Evolutionary conservation across 2,113 vertebrate genomes (phyloP), one percentile per base, ranked within the genome.

Genomic region (Ophthalmolycus amberensis): DNA sequence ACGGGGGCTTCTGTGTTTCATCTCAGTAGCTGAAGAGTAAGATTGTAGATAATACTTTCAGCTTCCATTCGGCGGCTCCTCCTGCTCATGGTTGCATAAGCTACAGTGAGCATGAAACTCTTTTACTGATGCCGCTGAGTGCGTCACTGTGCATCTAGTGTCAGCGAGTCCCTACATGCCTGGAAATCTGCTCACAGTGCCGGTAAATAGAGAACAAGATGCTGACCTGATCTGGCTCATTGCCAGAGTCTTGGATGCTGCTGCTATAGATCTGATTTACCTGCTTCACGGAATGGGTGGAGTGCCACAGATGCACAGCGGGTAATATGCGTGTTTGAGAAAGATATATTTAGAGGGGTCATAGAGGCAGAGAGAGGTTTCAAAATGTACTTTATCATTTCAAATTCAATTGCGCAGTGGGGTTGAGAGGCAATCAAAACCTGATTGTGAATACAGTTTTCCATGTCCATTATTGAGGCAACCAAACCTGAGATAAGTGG

Each of bases 181-280:
- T 77, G 82, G 76, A 74, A 71, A 86, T 91, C 54, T 83, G 88
- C 83, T 84, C 89, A 80, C 64, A n/a, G 78, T 82, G 86, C 68
- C 80, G 44, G 80, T 85, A 92, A 93, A 90, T 75, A 70, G 78
- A 88, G 71, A 85, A 66, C 66, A 72, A 88, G 79, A 86, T 70
- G 75, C 83, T 79, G 82, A 90, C 71, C 67, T 56, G 80, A 91
- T 90, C 54, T 73, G 87, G 89, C 76, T 83, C 82, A 86, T 80
- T 82, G 90, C 88, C 90, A 91, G 58, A 66, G 64, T 66, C 76
- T 87, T 63, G 81, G 69, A 84, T 91, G 80, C 77, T 80, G 68
- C 80, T 12, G 72, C 82, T 83, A 81, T 72, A 90, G 82, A 93
- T 93, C 91, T 90, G 80, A 93, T 94, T 93, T 85, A 89, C 83